phyloP scores from a whole-genome alignment of 2,888 invertebrate species.

The Ophioninae sp. region DNA sequence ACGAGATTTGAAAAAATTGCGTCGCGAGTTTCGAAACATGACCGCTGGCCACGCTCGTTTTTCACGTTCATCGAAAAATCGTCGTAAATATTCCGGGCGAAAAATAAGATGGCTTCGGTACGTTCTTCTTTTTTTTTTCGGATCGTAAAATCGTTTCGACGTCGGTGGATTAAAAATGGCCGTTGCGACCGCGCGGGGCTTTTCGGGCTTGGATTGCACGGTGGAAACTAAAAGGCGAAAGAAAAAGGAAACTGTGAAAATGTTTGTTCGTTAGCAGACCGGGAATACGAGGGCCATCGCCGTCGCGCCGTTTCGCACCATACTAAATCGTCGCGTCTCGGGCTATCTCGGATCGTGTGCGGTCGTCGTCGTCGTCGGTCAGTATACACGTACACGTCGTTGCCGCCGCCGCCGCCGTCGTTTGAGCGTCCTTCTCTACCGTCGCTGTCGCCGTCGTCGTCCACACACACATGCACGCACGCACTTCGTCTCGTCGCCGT shows the following conservation, averaged over 20 bases:
- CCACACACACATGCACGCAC: constrained; percentile 51
- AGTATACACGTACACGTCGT: constrained; percentile 46
- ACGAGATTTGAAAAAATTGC: constrained; percentile 1
- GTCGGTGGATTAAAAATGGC: constrained; percentile 32
- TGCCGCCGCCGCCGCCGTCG: constrained; percentile 65
- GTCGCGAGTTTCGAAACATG: constrained; percentile 32
- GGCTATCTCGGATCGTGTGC: constrained; percentile 58
- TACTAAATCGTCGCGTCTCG: constrained; percentile 84
- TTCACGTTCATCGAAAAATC: background rate
- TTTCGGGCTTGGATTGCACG: constrained; percentile 61
- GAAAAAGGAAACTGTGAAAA: constrained; percentile 59
- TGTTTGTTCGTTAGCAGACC: constrained; percentile 83
- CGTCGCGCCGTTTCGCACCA: constrained; percentile 92
- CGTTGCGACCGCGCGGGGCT: constrained; percentile 52
- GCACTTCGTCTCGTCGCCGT: constrained; percentile 54
- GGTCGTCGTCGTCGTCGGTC: constrained; percentile 49
- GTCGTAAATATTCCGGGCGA: background rate
- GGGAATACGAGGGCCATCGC: constrained; percentile 91
- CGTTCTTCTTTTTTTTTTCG: background rate
- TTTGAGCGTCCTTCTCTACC: constrained; percentile 24
- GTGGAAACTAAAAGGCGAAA: constrained; percentile 44
- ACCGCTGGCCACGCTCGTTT: constrained; percentile 32
- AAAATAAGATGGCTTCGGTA: constrained; percentile 1
- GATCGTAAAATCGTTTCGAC: background rate
- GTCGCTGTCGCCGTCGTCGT: constrained; percentile 67